Base-by-base conservation (phyloP, 2,797 vertebrate genomes). In the Eulemur albifrons region DNA sequence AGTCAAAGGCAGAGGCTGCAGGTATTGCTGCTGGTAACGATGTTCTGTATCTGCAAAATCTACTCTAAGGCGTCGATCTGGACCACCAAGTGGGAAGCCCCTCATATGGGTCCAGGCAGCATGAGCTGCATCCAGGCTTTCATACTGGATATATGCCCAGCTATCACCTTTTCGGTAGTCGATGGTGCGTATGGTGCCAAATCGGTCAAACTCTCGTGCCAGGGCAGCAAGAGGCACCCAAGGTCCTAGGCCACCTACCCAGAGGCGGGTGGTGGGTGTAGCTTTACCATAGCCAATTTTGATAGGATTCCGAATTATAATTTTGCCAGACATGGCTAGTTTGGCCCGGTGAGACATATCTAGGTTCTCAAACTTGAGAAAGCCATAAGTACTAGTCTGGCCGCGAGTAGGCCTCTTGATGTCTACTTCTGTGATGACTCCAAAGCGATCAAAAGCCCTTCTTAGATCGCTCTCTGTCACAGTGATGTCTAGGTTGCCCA, bases 241-340 rank as follows among this genome's bases (percentile, higher is more conserved):
- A 3, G 99, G 99, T 93, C 99, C 99, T 1, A 99, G 98, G 48
- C 99, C 99, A 0, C 99, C 99, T 75, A 99, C 99, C 99, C 99
- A 99, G 15, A 99, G 98, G 81, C 99, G 99, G 1, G 99, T 99
- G 30, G 99, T 99, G 4, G 99, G 99, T 17, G 99, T 99, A 50
- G 99, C 99, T 98, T 99, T 99, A 32, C 99, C 99, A 32, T 99
- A 99, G 43, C 99, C 99, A 21, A 99, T 99, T 98, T 99, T 99
- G 93, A 99, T 99, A 83, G 99, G 99, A 96, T 99, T 99, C 32
- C 99, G 99, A 52, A 99, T 99, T 15, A 99, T 99, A 94, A 99
- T 99, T 98, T 99, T 99, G 57, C 99, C 99, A 13, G 99, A 99
- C 99, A 99, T 99, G 82, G 99, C 99, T 50, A 99, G 96, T 94